Conservation (phyloP, 2,888 invertebrate genomes). For the Antheraea yamamai region DNA sequence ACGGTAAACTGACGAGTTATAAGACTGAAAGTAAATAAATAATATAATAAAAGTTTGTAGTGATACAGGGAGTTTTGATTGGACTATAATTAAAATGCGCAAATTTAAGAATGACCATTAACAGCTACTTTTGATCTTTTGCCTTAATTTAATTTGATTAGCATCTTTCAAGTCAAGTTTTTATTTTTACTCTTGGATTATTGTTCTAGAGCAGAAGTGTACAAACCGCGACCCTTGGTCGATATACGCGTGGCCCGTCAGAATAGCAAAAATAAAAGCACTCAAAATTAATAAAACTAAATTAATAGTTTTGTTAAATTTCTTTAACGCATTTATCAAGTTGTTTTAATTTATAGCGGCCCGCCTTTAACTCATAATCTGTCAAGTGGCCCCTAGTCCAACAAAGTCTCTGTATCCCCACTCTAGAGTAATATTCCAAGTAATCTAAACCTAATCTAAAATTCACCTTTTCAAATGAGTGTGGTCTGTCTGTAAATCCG, state of each 20-base stretch:
- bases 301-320: too few species aligned
- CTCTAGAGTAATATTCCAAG: too few species aligned
- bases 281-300: too few species aligned
- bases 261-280: too few species aligned
- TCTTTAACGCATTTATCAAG: too few species aligned
- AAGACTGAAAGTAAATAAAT: constrained; percentile 29
- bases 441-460: background rate
- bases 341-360: too few species aligned
- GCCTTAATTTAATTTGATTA: background rate
- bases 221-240: too few species aligned
- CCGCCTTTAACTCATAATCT: too few species aligned
- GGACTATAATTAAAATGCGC: background rate
- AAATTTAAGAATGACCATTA: background rate
- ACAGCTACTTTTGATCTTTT: background rate
- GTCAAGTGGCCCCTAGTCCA: too few species aligned
- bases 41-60: background rate
- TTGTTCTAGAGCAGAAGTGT: background rate
- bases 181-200: background rate
- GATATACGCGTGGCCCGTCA: too few species aligned
- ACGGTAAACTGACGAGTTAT: constrained; percentile 37
- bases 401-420: too few species aligned
- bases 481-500: constrained; percentile 17
- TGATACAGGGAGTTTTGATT: background rate
- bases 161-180: too few species aligned
- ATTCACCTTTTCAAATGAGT: constrained; percentile 17